Evolutionary conservation across 1,140 invertebrate species (phyloP), one percentile per base, ranked within the genome.

Genomic region (Drosophila biarmipes): DNA sequence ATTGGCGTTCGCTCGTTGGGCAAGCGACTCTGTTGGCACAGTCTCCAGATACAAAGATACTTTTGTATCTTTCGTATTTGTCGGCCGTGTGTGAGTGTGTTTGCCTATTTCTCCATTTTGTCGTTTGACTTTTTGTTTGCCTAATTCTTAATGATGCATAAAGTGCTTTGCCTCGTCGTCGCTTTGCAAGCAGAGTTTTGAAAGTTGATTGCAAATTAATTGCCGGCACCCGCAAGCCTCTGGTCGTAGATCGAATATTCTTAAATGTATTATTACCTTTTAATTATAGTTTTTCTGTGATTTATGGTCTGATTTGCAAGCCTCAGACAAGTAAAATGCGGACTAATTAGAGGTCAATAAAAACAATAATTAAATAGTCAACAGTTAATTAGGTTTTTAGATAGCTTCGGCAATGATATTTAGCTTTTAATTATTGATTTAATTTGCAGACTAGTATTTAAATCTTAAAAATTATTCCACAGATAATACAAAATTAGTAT

Each of bases 141-240:
- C 84, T 79, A 89, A 89, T 89, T 89, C 84, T 72, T 89, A 84
- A 89, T 89, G 84, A 89, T 89, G 84, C 84, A 89, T 89, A 89
- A 87, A 87, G 84, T 79, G 82, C 61, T 84, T 75, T 31, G 63
- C 56, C 67, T 58, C 35, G 64, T 53, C 48, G 77, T 40, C 46
- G 69, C 72, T 69, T 77, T 55, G 69, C 64, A 72, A 63, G 63
- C 48, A 69, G 51, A 74, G 49, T 89, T 82, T 87, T 80, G 78
- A 84, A 89, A 89, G 79, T 84, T 89, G 84, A 89, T 89, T 89
- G 80, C 79, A 77, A 89, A 89, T 89, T 89, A 89, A 89, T 89
- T 89, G 79, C 79, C 51, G 74, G 59, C 48, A 21, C 56, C 29
- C 42, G 56, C 12, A 17, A 45, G 17, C 27, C 38, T 35, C 59